These are phyloP conservation scores for Drosophila seclusa DNA, from an alignment of 2,888 invertebrate genomes.

Conservation along the genomic window DNA sequence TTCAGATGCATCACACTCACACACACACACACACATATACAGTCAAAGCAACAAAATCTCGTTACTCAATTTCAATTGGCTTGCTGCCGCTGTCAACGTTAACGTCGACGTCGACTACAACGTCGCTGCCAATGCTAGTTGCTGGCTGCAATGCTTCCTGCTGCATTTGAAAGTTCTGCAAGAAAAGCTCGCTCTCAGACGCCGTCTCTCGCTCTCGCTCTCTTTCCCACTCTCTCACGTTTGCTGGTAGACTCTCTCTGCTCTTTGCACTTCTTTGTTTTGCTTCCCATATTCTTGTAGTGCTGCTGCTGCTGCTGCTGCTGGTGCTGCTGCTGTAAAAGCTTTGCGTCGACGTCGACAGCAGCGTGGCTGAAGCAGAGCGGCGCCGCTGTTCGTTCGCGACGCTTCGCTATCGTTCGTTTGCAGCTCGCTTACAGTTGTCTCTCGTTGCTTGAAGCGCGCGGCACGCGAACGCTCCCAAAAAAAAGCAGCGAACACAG, in stretches of 20 bases:
- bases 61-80: conserved; percentile 81
- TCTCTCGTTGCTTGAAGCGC: conserved; percentile 82
- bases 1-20: conserved; percentile 53
- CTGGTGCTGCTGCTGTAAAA: conserved; percentile 60
- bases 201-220: conserved; percentile 14
- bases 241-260: conserved; percentile 32
- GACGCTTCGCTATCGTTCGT: conserved; percentile 69
- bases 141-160: conserved; percentile 57
- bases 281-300: conserved; percentile 75
- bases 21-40: conserved; percentile 15
- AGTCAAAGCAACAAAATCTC: conserved; percentile 56
- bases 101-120: conserved; percentile 7
- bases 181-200: conserved; percentile 61
- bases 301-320: conserved; percentile 37
- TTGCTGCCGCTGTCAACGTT: conserved; percentile 46
- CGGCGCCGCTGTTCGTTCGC: conserved; percentile 65
- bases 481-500: conserved; percentile 29
- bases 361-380: conserved; percentile 39
- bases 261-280: conserved; percentile 79
- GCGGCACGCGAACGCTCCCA: conserved; percentile 79
- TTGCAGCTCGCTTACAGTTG: conserved; percentile 78
- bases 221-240: conserved; percentile 13
- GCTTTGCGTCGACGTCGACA: conserved; percentile 67
- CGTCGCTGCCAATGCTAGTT: conserved; percentile 31
- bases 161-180: conserved; percentile 70